Evolutionary conservation across 2,888 invertebrate species (phyloP).

Genomic region (Trisateles emortualis): DNA sequence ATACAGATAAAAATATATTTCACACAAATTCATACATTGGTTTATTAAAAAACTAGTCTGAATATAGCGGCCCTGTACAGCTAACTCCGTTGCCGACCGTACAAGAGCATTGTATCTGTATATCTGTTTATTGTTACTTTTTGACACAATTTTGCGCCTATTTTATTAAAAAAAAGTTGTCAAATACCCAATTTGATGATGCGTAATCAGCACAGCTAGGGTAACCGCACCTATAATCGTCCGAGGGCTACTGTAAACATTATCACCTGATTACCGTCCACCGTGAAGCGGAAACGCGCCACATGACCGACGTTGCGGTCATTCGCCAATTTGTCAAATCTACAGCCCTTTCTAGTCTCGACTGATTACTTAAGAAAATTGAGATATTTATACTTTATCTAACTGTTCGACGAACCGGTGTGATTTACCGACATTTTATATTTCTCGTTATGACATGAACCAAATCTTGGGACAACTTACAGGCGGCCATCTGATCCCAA

Average conservation of each 20-base stretch:
- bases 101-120: too few relatives aligned
- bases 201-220: conserved; percentile 9
- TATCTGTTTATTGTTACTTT: too few relatives aligned
- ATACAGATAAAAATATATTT: too few relatives aligned
- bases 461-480: too few relatives aligned
- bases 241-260: conserved; percentile 44
- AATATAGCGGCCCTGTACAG: too few relatives aligned
- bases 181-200: background rate
- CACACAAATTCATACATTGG: too few relatives aligned
- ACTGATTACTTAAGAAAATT: conserved; percentile 49
- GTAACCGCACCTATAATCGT: conserved; percentile 45
- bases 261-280: conserved; percentile 63
- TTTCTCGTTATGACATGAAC: too few relatives aligned
- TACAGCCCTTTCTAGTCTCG: conserved; percentile 39
- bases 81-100: too few relatives aligned
- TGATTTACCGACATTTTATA: background rate
- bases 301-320: conserved; percentile 34
- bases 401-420: background rate
- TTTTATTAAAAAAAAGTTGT: background rate
- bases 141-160: too few relatives aligned
- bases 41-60: too few relatives aligned
- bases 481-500: too few relatives aligned
- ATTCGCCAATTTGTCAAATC: conserved; percentile 41
- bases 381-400: conserved; percentile 15
- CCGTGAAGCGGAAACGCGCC: conserved; percentile 59